phyloP scores from a whole-genome alignment of 2,888 invertebrate genomes.

The Tetragnatha montana region DNA sequence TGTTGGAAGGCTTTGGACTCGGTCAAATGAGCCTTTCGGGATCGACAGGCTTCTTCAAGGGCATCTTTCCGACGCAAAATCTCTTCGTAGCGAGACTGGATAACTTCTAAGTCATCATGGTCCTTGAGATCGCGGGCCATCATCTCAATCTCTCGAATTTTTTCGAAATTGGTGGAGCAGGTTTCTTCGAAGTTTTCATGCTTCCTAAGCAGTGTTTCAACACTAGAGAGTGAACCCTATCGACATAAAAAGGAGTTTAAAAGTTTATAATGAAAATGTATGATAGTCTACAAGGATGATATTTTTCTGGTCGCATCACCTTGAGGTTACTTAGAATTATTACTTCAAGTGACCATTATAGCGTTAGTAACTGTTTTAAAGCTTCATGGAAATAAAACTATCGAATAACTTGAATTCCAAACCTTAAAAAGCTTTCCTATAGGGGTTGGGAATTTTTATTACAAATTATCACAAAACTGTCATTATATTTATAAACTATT shows the following conservation, averaged over 20 bases:
- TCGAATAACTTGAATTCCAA: too few relatives aligned
- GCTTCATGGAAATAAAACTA: too few relatives aligned
- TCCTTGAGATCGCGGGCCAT: conserved; percentile 83
- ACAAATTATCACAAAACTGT: too few relatives aligned
- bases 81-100: conserved; percentile 82
- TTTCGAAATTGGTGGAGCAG: conserved; percentile 84
- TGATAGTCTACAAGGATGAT: too few relatives aligned
- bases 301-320: too few relatives aligned
- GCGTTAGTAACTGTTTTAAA: too few relatives aligned
- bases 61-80: conserved; percentile 82
- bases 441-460: too few relatives aligned
- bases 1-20: conserved; percentile 93
- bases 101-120: conserved; percentile 84
- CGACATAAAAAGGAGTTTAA: not conserved
- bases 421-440: too few relatives aligned
- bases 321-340: not conserved
- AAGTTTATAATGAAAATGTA: not conserved
- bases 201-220: conserved; percentile 91
- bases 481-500: too few relatives aligned
- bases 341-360: not conserved
- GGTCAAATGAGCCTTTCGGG: conserved; percentile 84
- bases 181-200: conserved; percentile 95
- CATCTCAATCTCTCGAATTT: conserved; percentile 85
- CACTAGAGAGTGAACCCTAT: conserved; percentile 81
- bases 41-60: conserved; percentile 82